A percentile compares a stretch with the other conserved stretches of the same genome.
Conservation (phyloP, 2,797 vertebrate genomes). For the Sebastes steindachneri region DNA sequence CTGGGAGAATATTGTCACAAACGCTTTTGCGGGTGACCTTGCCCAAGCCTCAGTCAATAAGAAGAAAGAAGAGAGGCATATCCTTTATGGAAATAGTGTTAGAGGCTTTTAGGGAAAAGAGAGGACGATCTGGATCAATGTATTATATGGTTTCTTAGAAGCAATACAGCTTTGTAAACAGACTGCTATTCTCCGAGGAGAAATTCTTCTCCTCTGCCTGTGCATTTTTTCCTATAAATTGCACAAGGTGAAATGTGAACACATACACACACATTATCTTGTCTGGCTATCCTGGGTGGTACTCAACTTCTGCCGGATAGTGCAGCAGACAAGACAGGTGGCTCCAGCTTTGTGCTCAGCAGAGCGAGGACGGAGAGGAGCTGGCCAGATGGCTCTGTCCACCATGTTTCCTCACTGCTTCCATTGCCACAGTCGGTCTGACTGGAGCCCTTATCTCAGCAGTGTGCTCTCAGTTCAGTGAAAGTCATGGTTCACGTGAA, state of each 20-base stretch:
- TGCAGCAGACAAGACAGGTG: slow-evolving; percentile 69
- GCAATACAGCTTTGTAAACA: slow-evolving; percentile 15
- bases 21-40: slow-evolving; percentile 69
- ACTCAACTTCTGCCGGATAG: slow-evolving; percentile 48
- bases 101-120: slow-evolving; percentile 43
- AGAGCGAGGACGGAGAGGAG: slow-evolving; percentile 67
- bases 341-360: slow-evolving; percentile 70
- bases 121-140: slow-evolving; percentile 19
- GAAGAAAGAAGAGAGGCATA: slow-evolving; percentile 56
- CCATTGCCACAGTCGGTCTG: slow-evolving; percentile 55
- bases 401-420: slow-evolving; percentile 68
- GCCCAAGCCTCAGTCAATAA: slow-evolving; percentile 59
- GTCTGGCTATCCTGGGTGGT: slow-evolving; percentile 42
- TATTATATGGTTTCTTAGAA: slow-evolving; percentile 27
- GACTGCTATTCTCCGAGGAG: slow-evolving; percentile 23
- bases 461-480: slow-evolving; percentile 61
- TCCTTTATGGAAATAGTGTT: slow-evolving; percentile 49
- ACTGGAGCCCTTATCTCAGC: slow-evolving; percentile 74
- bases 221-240: slow-evolving; percentile 10
- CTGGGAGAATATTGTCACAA: slow-evolving; percentile 57
- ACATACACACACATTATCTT: slow-evolving; percentile 50
- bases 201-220: slow-evolving; percentile 8
- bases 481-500: slow-evolving; percentile 69
- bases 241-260: slow-evolving; percentile 15
- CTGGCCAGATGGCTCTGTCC: slow-evolving; percentile 78